Evolutionary conservation across 2,797 vertebrate species (phyloP).

Genomic region (Sebastes jordani): DNA sequence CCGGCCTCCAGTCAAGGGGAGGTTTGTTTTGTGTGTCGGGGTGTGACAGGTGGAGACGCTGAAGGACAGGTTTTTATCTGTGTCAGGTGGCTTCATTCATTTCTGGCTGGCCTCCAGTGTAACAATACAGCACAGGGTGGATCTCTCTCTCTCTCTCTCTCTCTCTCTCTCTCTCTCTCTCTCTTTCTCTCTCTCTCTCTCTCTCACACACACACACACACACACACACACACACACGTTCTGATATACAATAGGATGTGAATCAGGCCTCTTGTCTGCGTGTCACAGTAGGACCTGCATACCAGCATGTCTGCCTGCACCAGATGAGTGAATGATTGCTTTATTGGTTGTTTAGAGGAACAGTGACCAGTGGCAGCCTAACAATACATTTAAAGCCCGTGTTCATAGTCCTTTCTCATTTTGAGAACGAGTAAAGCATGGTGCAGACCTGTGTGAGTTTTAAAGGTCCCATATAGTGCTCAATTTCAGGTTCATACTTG

Average conservation of each 20-base stretch:
- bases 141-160: neutral
- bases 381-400: neutral
- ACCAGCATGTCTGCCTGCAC: neutral
- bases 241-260: constrained; percentile 6
- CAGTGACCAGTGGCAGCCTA: neutral
- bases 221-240: neutral
- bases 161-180: neutral
- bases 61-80: constrained; percentile 52
- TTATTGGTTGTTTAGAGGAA: neutral
- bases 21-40: constrained; percentile 23
- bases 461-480: too few relatives aligned
- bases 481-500: too few relatives aligned
- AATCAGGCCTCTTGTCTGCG: constrained; percentile 2
- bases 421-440: neutral
- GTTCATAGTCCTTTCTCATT: neutral
- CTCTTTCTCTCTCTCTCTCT: too few relatives aligned
- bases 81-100: constrained; percentile 36
- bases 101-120: neutral
- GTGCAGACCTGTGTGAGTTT: neutral
- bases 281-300: constrained; percentile 7
- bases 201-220: neutral
- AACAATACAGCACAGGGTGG: constrained; percentile 48
- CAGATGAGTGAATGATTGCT: neutral
- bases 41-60: constrained; percentile 46
- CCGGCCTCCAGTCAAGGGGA: neutral